Evolutionary conservation across 2,888 invertebrate genomes (phyloP).

Genomic region (Stenodema calcarata): DNA sequence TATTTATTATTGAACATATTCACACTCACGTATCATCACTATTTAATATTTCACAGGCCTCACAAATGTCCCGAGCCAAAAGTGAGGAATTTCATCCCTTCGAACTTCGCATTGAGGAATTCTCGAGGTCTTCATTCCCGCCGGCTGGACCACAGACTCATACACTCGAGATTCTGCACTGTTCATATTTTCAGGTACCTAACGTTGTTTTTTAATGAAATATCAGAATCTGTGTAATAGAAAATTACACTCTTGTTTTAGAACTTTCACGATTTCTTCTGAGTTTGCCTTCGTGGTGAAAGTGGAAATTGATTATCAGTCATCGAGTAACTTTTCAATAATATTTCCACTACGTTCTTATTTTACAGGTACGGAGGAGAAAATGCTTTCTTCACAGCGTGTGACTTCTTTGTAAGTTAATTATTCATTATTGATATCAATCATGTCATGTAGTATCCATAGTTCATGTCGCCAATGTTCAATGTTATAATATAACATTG

Average conservation of each 20-base stretch:
- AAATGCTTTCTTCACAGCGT: constrained; percentile 78
- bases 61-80: constrained; percentile 95
- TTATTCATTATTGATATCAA: not conserved
- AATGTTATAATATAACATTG: too few relatives aligned
- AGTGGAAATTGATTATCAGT: not conserved
- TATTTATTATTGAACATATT: too few relatives aligned
- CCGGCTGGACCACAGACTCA: constrained; percentile 78
- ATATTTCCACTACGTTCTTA: too few relatives aligned
- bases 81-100: constrained; percentile 70
- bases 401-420: constrained; percentile 67
- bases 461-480: too few relatives aligned
- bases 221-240: not conserved
- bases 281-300: too few relatives aligned
- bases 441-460: too few relatives aligned
- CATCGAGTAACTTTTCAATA: too few relatives aligned
- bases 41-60: constrained; percentile 69
- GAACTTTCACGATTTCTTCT: too few relatives aligned
- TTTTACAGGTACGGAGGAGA: constrained; percentile 65
- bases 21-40: too few relatives aligned
- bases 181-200: constrained; percentile 72
- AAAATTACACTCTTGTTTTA: too few relatives aligned
- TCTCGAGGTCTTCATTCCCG: constrained; percentile 68
- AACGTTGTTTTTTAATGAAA: not conserved
- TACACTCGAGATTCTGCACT: constrained; percentile 83
- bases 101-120: constrained; percentile 75